phyloP scores from a whole-genome alignment of 1,140 invertebrate genomes.

The Ctenoplectra terminalis region DNA sequence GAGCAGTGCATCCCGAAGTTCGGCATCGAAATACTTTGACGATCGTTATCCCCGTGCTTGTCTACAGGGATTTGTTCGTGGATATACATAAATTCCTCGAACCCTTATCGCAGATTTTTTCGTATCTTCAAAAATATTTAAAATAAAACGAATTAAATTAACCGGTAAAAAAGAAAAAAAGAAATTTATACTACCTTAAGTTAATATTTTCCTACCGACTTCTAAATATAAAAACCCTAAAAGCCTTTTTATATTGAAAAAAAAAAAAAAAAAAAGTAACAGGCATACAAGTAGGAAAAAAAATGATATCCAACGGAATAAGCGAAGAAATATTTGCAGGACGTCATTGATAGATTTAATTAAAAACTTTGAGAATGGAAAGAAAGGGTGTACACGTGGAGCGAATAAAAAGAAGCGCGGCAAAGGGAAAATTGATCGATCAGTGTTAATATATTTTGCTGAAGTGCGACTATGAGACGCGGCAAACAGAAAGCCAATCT shows the following conservation, averaged over 20 bases:
- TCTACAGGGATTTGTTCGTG: background rate
- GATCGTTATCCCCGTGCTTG: constrained; percentile 33
- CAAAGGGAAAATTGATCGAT: background rate
- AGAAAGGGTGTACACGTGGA: background rate
- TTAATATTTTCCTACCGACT: too few relatives aligned
- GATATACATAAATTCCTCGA: constrained; percentile 36
- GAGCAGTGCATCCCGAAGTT: constrained; percentile 35
- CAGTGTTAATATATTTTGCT: background rate
- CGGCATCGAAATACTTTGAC: constrained; percentile 34
- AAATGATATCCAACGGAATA: background rate
- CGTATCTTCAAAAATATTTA: too few relatives aligned
- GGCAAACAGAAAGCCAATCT: background rate
- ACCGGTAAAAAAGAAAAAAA: background rate
- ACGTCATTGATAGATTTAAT: constrained; percentile 13
- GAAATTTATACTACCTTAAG: too few relatives aligned
- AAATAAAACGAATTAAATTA: too few relatives aligned
- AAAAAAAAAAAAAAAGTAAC: too few relatives aligned
- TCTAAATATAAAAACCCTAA: too few relatives aligned
- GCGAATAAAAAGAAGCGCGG: background rate
- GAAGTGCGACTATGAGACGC: background rate
- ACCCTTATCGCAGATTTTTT: too few relatives aligned
- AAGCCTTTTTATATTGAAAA: too few relatives aligned
- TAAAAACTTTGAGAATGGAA: constrained; percentile 7
- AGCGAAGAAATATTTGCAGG: background rate
- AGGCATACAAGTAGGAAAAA: too few relatives aligned